Evolutionary conservation across 2,888 invertebrate genomes (phyloP), one percentile per base, ranked within the genome.

Genomic region (Coelopa pilipes): DNA sequence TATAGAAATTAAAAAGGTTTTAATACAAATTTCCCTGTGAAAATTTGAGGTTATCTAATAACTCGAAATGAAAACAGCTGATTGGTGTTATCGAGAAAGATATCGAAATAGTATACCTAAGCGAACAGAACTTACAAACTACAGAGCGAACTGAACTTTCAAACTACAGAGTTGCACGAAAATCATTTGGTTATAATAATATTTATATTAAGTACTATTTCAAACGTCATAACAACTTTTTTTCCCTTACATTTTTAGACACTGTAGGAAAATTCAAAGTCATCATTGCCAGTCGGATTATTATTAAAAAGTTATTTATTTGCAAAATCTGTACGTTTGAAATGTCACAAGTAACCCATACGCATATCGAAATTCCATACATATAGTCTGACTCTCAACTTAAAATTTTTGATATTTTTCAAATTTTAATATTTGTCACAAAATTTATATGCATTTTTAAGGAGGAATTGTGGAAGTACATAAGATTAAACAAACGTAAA

Each of bases 381-480:
- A 59, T 59, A 59, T 21, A 47, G 17, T n/a, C 19, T 34, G 34
- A 2, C 34, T 34, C 34, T 2, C 7, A 34, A 34, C 34, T 34
- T 34, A 4, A 4, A 34, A 34, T 34, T 34, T 34, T n/a, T 34
- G 55, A 67, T 34, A 67, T 57, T 17, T 10, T 15, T 46, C 34
- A 45, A 57, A 46, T 63, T 68, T 55, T 49, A 70, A 45, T 50
- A 66, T 49, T 66, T 49, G 71, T 63, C 65, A 65, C 63, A 65
- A 71, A 4, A 4, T 34, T 71, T 65, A 12, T 21, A 34, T 55
- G 21, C 21, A 45, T 70, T 59, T 59, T 70, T 70, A 62, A 59
- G 55, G 55, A 63, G 71, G 71, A 71, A 71, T 71, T 71, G 65
- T 71, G 71, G 65, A 65, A 71, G 65, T 71, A 65, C 45, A 55